phyloP scores from a whole-genome alignment of 2,113 vertebrate species.

The Indicator indicator region DNA sequence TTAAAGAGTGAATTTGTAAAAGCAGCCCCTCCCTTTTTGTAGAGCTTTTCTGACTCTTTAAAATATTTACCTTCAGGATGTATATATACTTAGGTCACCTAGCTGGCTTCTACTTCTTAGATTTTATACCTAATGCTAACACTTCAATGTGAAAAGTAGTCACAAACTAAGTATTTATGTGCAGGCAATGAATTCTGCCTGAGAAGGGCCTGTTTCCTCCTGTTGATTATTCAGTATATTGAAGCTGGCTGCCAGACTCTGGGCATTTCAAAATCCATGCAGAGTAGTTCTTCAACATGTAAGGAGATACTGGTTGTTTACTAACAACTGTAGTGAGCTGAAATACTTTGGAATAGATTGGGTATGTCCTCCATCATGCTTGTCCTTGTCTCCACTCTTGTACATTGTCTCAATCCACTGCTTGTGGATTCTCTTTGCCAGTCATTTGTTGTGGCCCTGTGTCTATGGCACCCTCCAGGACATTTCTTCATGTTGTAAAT shows the following conservation, averaged over 20 bases:
- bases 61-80: neutral
- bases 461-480: neutral
- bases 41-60: neutral
- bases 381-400: neutral
- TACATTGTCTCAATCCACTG: neutral
- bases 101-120: neutral
- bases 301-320: neutral
- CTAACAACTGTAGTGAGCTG: neutral
- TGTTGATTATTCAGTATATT: neutral
- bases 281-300: neutral
- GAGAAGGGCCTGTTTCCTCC: neutral
- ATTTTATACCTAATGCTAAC: neutral
- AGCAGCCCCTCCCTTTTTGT: neutral
- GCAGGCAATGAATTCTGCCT: neutral
- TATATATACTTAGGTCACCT: neutral
- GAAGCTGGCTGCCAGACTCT: neutral
- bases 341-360: neutral
- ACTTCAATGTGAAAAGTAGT: neutral
- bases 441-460: fast-evolving
- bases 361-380: neutral
- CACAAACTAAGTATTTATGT: fast-evolving
- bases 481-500: neutral
- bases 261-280: neutral
- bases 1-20: neutral
- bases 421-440: neutral